Evolutionary conservation across 2,888 invertebrate genomes (phyloP), one percentile per base, ranked within the genome.

Genomic region (Imbricaverruca yamaguchii): DNA sequence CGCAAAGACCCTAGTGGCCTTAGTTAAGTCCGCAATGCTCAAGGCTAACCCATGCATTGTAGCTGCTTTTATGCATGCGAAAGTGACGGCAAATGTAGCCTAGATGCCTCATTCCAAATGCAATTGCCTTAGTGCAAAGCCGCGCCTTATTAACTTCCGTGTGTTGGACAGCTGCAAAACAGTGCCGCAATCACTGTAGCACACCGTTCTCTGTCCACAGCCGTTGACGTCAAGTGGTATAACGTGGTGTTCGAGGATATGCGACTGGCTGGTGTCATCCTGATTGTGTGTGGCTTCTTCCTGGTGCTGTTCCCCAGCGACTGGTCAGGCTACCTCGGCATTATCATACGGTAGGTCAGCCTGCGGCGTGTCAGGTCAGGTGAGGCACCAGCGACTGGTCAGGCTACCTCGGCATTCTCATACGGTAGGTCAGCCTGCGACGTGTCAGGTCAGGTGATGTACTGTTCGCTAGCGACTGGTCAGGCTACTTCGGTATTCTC

Each of bases 341-440:
- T 94, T 85, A 89, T 96, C 83, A 90, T 96, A 85, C 92, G 95
- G 95, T 95, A 83, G 67, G 80, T 39, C 39, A 39, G 39, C 39
- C 39, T 4, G 39, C 39, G n/a, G n/a, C n/a, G n/a, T n/a, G n/a
- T n/a, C n/a, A n/a, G n/a, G n/a, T n/a, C n/a, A n/a, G n/a, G n/a
- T n/a, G n/a, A n/a, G n/a, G n/a, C n/a, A n/a, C 97, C 0, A 95
- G 95, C 88, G 95, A 97, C 89, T 97, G 97, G 97, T 95, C 96
- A 0, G 94, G 96, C 87, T 96, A 96, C 88, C 94, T 96, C 87
- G 95, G 95, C 86, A 91, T 94, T 85, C 89, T 96, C 83, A 90
- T 96, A 85, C 92, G 95, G 95, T 95, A 83, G 67, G 80, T 39
- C 39, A 39, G 39, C 39, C 39, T 4, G 39, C 39, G n/a, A n/a